Evolutionary conservation across 2,113 vertebrate species (phyloP), one percentile per base, ranked within the genome.

Genomic region (Lanius ludovicianus): DNA sequence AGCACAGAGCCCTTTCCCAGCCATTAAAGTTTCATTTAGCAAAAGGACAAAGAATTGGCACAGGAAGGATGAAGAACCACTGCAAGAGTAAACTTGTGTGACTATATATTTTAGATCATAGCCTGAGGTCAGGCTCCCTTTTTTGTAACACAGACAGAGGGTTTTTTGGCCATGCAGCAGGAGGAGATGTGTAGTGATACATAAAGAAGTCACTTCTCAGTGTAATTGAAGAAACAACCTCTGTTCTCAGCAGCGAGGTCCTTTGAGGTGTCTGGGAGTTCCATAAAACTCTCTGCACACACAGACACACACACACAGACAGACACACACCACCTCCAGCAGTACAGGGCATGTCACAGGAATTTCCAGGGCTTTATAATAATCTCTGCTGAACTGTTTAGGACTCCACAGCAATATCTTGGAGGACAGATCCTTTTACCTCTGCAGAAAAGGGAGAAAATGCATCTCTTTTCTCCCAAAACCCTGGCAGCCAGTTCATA

Each of bases 171-270:
- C 90, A 86, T 89, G 91, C 90, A 96, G 94, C 84, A 57, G 78
- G 65, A 92, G 86, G 65, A 96, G 91, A 91, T 87, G 89, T 89
- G 81, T 78, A 77, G 59, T 79, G 94, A 80, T 52, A 78, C 87
- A 91, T 64, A 63, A 96, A 97, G 65, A 95, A 94, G 60, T 71
- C 46, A 44, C 62, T 92, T 84, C 70, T 96, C 88, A 75, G 82
- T 59, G 87, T 90, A 97, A 97, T 97, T 94, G 90, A 76, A 82
- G 96, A 86, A 96, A 70, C 55, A 93, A n/a, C 67, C 86, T 83
- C 53, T 79, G 3, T 84, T 97, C 80, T 85, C 73, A 42, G 1
- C 64, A 90, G 64, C 8, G 6, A 30, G 42, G 46, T 64, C 67
- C 92, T 96, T 30, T 53, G 70, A 70, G 89, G 50, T 80, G 50